These are phyloP conservation scores for Ophion ellenae DNA, from an alignment of 2,888 invertebrate species.

Conservation along the genomic window DNA sequence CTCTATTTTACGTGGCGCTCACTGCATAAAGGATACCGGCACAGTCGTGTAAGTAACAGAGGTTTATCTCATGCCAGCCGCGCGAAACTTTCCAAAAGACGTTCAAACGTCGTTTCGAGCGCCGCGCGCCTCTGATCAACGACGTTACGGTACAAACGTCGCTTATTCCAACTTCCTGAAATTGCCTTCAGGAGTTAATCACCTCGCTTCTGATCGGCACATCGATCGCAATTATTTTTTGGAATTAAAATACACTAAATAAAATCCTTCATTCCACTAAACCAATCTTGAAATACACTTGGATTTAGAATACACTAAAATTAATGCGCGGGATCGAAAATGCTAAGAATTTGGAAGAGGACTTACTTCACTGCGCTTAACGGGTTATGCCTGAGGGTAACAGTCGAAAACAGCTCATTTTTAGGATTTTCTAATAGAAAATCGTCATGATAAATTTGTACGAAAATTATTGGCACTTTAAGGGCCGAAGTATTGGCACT, in stretches of 20 bases:
- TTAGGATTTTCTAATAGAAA: too few species aligned
- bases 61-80: slow-evolving; percentile 6
- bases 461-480: too few species aligned
- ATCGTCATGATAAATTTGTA: too few species aligned
- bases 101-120: slow-evolving; percentile 4
- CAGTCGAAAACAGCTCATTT: too few species aligned
- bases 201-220: not conserved
- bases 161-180: not conserved
- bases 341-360: not conserved
- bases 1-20: not conserved
- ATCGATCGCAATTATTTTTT: not conserved
- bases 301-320: not conserved
- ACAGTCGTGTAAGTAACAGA: not conserved
- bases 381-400: too few species aligned
- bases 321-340: not conserved
- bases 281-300: not conserved
- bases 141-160: not conserved
- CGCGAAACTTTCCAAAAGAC: slow-evolving; percentile 7
- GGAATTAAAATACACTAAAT: not conserved
- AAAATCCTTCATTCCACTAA: too few species aligned
- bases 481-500: too few species aligned
- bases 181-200: not conserved
- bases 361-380: not conserved
- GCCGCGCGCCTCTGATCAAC: not conserved
- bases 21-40: not conserved